Evolutionary conservation across 2,888 invertebrate genomes (phyloP), one percentile per base, ranked within the genome.

Genomic region (Ophion obscuratus): DNA sequence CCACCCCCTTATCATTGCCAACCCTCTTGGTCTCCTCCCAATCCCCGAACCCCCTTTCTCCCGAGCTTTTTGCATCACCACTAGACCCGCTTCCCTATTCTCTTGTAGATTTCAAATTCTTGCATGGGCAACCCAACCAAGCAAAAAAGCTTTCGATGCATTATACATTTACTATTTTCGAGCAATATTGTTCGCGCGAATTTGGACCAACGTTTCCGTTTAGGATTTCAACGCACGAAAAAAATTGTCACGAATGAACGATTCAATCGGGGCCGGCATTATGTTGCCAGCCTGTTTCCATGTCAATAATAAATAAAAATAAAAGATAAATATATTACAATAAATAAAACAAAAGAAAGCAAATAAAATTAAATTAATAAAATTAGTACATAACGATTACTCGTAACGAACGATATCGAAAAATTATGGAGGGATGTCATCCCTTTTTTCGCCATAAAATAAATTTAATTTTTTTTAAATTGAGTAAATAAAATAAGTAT

Each of bases 1-100:
- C 68, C 36, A 68, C 17, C 68, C 68, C 70, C 78, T 78, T 78
- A 78, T 78, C 78, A 70, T 66, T 57, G 53, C 68, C 53, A 71
- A 62, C 59, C 57, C 66, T 40, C 47, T 47, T 14, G 47, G 47
- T 14, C 11, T 10, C 47, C 75, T 27, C 70, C 53, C 74, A 40
- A 47, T 73, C 64, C 61, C 36, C 40, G 24, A 47, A 36, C 17
- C 24, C n/a, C 36, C 68, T 61, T 24, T 47, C 61, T 62, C 71
- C 44, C 80, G 17, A 64, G 64, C 44, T 70, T 70, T 70, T 57
- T 62, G 44, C 75, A 57, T 70, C 53, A 44, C 73, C 85, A 83
- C 77, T 78, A 85, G 83, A 85, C 79, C 73, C 80, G 83, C 77
- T 85, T 81, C 40, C 83, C 81, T 85, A 74, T 78, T 78, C 59